Evolutionary conservation across 2,113 vertebrate species (phyloP), one percentile per base, ranked within the genome.

Genomic region (Entomyzon cyanotis): DNA sequence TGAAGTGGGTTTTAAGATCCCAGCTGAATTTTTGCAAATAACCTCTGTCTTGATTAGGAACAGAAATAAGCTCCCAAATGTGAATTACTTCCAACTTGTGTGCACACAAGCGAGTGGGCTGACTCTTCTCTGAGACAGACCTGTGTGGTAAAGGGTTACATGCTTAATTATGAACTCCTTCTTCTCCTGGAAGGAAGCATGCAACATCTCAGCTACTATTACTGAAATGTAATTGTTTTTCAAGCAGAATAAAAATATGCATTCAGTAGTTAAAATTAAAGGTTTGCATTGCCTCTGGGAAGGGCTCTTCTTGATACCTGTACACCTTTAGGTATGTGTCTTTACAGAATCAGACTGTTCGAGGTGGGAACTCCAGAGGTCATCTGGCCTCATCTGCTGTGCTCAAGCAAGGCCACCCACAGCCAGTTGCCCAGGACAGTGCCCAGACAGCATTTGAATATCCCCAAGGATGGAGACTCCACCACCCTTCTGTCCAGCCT

Each of bases 241-340:
- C 39, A 65, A 75, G 31, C 9, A n/a, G 42, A 79, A 58, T 73
- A 12, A 58, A 88, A 55, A 18, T 1, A 1, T 9, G 9, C 1
- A 2, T 67, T 80, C 18, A 8, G 21, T n/a, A 47, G 60, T 79
- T 59, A 39, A 9, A 80, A 68, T 5, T 65, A 35, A 50, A 53
- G 27, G 7, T 35, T 83, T 74, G 28, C 4, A 4, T 7, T 89
- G 63, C 22, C 3, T 67, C 7, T 46, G 58, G 44, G 28, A 52
- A 71, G 23, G 3, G 15, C 17, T 55, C 9, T 62, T 60, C 12
- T 60, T 37, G 15, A 28, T 62, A 46, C n/a, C 39, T 67, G 19
- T 20, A 14, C 5, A 4, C 9, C 1, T 68, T 24, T 27, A 59
- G 56, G 33, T 33, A 4, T 0, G 0, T 7, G 3, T 60, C 39